Evolutionary conservation across 2,888 invertebrate genomes (phyloP).

Genomic region (Helleia helle): DNA sequence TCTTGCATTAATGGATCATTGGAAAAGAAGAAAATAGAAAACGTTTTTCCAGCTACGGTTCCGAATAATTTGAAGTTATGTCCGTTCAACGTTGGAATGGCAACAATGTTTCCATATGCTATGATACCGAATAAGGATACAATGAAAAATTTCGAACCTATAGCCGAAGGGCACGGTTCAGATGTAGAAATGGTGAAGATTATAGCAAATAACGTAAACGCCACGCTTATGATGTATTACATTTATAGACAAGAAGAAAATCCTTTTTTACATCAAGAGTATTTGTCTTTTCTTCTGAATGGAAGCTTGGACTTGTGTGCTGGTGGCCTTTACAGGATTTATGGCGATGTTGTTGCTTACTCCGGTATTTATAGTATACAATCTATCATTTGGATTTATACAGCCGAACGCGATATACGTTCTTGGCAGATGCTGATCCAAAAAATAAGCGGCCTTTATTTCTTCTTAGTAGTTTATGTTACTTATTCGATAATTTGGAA

Average conservation of each 20-base stretch:
- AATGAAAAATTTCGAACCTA: slow-evolving; percentile 31
- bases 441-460: slow-evolving; percentile 37
- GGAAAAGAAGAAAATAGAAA: slow-evolving; percentile 12
- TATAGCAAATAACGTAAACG: slow-evolving; percentile 39
- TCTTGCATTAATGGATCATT: slow-evolving; percentile 30
- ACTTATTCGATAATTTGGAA: slow-evolving; percentile 36
- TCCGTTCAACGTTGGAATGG: slow-evolving; percentile 40
- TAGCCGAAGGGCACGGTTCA: slow-evolving; percentile 32
- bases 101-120: slow-evolving; percentile 37
- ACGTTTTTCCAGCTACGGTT: slow-evolving; percentile 33
- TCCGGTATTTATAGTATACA: slow-evolving; percentile 47
- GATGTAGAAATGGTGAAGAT: slow-evolving; percentile 49
- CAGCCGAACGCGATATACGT: slow-evolving; percentile 32
- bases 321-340: slow-evolving; percentile 47
- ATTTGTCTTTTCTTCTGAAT: slow-evolving; percentile 35
- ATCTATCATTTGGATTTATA: slow-evolving; percentile 41
- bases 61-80: slow-evolving; percentile 38
- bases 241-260: slow-evolving; percentile 32
- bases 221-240: slow-evolving; percentile 34
- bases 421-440: slow-evolving; percentile 39
- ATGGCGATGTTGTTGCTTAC: slow-evolving; percentile 42
- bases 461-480: slow-evolving; percentile 44
- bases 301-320: slow-evolving; percentile 45
- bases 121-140: slow-evolving; percentile 27
- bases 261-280: slow-evolving; percentile 25